phyloP scores from a whole-genome alignment of 2,113 vertebrate species.

The Peromyscus californicus region DNA sequence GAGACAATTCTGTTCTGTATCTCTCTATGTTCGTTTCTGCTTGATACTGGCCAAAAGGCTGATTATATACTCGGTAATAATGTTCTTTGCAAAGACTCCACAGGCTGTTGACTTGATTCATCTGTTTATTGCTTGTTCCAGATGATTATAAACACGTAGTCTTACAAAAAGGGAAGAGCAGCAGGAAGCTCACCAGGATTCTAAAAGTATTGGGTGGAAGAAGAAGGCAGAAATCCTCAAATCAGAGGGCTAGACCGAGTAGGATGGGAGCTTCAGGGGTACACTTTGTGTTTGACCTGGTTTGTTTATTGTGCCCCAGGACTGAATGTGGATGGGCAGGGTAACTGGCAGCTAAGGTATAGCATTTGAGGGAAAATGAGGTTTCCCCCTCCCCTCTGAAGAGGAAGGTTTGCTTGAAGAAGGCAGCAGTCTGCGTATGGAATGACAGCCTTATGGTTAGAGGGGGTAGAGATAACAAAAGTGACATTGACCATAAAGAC shows the following conservation, averaged over 20 bases:
- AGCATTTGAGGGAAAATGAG: neutral
- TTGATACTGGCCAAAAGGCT: neutral
- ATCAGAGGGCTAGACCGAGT: neutral
- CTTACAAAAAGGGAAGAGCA: conserved; percentile 56
- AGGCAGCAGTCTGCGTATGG: neutral
- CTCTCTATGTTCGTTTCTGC: neutral
- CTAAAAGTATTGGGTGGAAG: conserved; percentile 23
- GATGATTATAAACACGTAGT: neutral
- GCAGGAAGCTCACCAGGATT: conserved; percentile 36
- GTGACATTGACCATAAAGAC: neutral
- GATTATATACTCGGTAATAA: neutral
- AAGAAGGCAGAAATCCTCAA: conserved; percentile 24
- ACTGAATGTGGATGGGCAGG: neutral
- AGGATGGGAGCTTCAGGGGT: neutral
- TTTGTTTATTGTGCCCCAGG: neutral
- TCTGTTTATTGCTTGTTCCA: conserved; percentile 5
- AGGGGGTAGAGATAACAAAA: neutral
- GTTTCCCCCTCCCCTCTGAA: neutral
- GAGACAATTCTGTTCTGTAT: neutral
- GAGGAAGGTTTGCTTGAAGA: conserved; percentile 8
- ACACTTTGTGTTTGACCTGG: neutral
- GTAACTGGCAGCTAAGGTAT: neutral
- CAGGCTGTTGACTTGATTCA: neutral
- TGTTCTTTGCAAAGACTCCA: conserved; percentile 45
- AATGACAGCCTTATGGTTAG: neutral